Conservation (phyloP, 2,113 vertebrate species). For the Scortum barcoo region DNA sequence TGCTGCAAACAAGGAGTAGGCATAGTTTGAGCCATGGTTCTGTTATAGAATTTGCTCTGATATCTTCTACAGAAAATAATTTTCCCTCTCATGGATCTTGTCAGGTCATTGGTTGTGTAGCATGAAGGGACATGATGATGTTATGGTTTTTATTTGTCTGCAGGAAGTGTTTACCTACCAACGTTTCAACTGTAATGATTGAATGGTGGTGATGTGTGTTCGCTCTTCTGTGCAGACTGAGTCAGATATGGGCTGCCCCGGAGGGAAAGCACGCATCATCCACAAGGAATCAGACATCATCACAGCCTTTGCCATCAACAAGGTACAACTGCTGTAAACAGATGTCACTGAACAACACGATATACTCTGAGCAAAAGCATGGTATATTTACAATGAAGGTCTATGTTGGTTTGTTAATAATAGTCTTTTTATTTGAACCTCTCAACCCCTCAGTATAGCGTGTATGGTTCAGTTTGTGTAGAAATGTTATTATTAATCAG, state of each 20-base stretch:
- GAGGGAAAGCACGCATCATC: constrained; percentile 96
- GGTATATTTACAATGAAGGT: background rate
- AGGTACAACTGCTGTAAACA: constrained; percentile 84
- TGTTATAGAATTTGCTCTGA: constrained; percentile 2
- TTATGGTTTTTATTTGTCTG: constrained; percentile 40
- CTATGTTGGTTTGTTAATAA: background rate
- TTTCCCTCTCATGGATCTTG: constrained; percentile 23
- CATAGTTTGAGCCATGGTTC: background rate
- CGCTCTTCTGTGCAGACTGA: constrained; percentile 85
- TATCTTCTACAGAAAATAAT: constrained; percentile 24
- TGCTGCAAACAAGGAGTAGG: constrained; percentile 12
- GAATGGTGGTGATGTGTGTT: constrained; percentile 15
- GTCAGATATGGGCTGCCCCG: constrained; percentile 90
- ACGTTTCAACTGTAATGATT: constrained; percentile 29
- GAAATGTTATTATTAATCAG: background rate
- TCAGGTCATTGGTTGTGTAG: constrained; percentile 42
- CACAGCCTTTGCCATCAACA: constrained; percentile 98
- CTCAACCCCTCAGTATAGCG: background rate
- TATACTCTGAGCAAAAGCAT: background rate
- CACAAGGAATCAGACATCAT: constrained; percentile 99
- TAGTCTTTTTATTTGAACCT: background rate
- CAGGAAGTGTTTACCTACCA: constrained; percentile 19
- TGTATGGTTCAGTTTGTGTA: background rate
- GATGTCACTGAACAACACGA: constrained; percentile 9
- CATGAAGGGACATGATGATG: constrained; percentile 42